Conservation (phyloP, 2,113 vertebrate species). For the Lampris incognitus region DNA sequence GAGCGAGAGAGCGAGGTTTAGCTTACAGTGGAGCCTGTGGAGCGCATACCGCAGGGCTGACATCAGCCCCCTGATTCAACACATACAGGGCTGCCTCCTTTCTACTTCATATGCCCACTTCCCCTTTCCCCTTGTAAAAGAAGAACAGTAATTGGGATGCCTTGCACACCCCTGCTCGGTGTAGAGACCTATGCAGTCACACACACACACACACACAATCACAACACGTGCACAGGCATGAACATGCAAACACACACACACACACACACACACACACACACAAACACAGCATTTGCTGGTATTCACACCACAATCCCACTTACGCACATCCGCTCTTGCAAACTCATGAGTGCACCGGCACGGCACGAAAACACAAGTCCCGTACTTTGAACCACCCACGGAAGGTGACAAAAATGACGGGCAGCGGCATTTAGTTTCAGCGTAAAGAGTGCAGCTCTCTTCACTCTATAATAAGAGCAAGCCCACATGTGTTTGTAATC, state of each 20-base stretch:
- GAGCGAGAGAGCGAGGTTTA: conserved; percentile 33
- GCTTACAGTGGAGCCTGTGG: conserved; percentile 41
- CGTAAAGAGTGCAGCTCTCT: not conserved
- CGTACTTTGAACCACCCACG: not conserved
- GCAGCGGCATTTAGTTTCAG: not conserved
- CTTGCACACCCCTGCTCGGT: not conserved
- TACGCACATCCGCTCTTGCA: not conserved
- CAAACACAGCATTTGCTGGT: not conserved
- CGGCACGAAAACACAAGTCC: conserved; percentile 15
- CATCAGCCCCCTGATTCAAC: conserved; percentile 66
- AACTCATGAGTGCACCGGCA: conserved; percentile 7
- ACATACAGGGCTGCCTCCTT: conserved; percentile 33
- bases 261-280: not conserved
- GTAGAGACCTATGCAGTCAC: not conserved
- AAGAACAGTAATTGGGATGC: not conserved
- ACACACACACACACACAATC: conserved; percentile 1
- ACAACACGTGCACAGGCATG: not conserved
- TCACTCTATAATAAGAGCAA: not conserved
- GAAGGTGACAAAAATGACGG: not conserved
- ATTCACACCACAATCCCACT: conserved; percentile 19
- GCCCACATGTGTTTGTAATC: conserved; percentile 40
- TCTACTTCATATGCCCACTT: conserved; percentile 23
- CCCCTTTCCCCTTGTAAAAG: conserved; percentile 14
- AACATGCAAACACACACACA: not conserved
- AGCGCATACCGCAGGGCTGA: conserved; percentile 67